phyloP scores from a whole-genome alignment of 2,797 vertebrate species.

The Pygocentrus nattereri region DNA sequence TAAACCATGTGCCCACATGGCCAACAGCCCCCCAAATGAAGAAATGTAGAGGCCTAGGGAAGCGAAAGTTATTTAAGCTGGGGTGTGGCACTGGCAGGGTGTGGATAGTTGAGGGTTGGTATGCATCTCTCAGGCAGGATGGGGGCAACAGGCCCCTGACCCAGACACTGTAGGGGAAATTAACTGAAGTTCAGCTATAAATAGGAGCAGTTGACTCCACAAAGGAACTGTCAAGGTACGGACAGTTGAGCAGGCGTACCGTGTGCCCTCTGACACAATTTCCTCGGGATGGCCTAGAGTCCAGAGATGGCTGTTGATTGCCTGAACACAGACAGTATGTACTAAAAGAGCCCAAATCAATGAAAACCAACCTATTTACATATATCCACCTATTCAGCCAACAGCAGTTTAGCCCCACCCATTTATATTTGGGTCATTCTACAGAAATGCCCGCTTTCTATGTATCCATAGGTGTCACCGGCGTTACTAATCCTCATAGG shows the following conservation, averaged over 20 bases:
- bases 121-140: constrained; percentile 33
- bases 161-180: constrained; percentile 25
- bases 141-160: constrained; percentile 40
- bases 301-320: background rate
- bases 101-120: constrained; percentile 49
- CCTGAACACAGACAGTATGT: no score
- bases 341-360: no score
- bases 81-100: constrained; percentile 68
- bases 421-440: no score
- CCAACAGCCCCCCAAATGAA: constrained; percentile 19
- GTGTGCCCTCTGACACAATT: background rate
- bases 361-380: no score
- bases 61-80: constrained; percentile 73
- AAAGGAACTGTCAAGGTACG: constrained; percentile 27
- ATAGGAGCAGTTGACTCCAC: constrained; percentile 29
- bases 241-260: constrained; percentile 8
- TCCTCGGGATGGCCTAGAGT: background rate
- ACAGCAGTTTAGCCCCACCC: no score
- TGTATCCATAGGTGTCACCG: no score
- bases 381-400: no score
- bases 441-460: no score
- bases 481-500: no score
- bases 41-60: constrained; percentile 21
- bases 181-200: constrained; percentile 33
- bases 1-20: background rate